Base-by-base conservation (phyloP, 2,888 invertebrate genomes). In the Tethea ocularis region DNA sequence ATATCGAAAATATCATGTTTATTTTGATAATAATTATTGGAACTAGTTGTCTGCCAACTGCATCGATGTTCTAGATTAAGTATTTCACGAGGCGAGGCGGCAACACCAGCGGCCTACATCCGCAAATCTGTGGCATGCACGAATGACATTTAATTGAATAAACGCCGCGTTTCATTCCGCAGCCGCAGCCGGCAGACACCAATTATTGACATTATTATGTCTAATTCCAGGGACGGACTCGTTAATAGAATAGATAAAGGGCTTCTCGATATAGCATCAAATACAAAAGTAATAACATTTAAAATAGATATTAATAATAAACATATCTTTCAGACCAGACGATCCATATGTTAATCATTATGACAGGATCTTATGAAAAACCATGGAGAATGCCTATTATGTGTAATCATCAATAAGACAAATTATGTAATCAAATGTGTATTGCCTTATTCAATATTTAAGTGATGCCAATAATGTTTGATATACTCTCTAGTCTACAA, bases 131-230 rank as follows among this genome's bases (percentile, higher is more conserved):
- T 65, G 62, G 62, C 63, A 51, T 68, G 69, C 58, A 59, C 74
- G 51, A 77, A 60, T 80, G 80, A 77, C 80, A 82, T 82, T 81
- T 78, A 71, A 76, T 77, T 76, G 74, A 71, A 72, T 55, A 57
- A 61, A 56, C 24, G 46, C 54, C 55, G 54, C 36, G 33, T 67
- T 61, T 56, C 54, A 69, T 66, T 65, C 59, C 57, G 38, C n/a
- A n/a, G n/a, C 63, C 60, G 61, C 57, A 52, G 57, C 57, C 52
- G 59, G 51, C 54, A 36, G 33, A 26, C 54, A 58, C 68, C 74
- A 71, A 75, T 78, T 73, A 77, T 75, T 69, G 72, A 63, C 64
- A 66, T 77, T 75, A 77, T 71, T 66, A 58, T 62, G 64, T 56
- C 59, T 59, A 64, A n/a, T 23, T 55, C 33, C 60, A 67, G 73